Evolutionary conservation across 2,888 invertebrate genomes (phyloP), one percentile per base, ranked within the genome.

Genomic region (Limnephilus rhombicus): DNA sequence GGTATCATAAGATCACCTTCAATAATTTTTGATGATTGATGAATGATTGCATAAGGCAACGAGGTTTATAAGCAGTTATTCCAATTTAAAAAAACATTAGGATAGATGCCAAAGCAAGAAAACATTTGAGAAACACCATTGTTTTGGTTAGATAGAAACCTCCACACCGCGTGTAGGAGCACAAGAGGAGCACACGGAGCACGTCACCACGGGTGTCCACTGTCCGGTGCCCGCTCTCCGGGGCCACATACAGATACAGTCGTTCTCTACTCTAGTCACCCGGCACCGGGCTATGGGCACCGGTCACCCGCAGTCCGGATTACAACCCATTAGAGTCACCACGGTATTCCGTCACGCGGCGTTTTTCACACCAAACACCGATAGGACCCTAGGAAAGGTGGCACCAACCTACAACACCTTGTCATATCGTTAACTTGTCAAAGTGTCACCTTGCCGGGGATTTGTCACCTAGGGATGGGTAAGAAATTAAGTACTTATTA

Each of bases 261-360:
- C 24, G 24, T 18, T 9, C 68, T 24, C 68, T 24, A 68, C n/a
- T 68, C 68, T 68, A 68, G 68, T 68, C 45, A n/a, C 45, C n/a
- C 49, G 45, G 29, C 18, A 68, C 24, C 53, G 53, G 15, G 68
- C 68, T 5, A 3, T 13, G 85, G 45, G 45, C 41, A 86, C 11
- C 18, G n/a, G 29, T 49, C 45, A 45, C 45, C 86, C 29, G 86
- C n/a, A 86, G 86, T 4, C 41, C 49, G 29, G n/a, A 86, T 86
- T 86, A 86, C 86, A 86, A n/a, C 86, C 86, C 86, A 86, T 86
- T 86, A 86, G 29, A 15, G n/a, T 86, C 86, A 45, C 15, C 29
- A n/a, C 49, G 37, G 37, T 15, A 41, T 86, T 86, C 45, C 86
- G 86, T 45, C 41, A 86, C 86, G 45, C 83, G 37, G 18, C 83